These are phyloP conservation scores for Montipora capricornis DNA, from an alignment of 64 coral and sea anemone species.

Conservation along the genomic window DNA sequence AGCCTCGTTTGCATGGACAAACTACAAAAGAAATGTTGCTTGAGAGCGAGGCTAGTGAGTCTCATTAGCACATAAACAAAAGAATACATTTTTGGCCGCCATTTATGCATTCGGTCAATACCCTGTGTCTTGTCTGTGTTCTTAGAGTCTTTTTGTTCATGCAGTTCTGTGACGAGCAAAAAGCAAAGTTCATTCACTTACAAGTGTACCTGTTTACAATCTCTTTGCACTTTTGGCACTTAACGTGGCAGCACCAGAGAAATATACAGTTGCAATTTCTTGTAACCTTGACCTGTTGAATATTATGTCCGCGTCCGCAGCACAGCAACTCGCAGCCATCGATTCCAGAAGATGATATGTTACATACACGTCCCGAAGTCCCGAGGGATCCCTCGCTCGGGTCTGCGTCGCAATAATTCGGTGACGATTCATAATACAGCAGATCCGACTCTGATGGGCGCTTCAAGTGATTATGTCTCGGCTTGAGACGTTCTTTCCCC, in stretches of 20 bases:
- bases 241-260: slow-evolving; percentile 96
- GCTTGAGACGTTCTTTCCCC: slow-evolving; percentile 85
- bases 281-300: slow-evolving; percentile 81
- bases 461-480: slow-evolving; percentile 66
- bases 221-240: slow-evolving; percentile 89
- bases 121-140: neutral
- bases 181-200: slow-evolving; percentile 60
- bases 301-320: slow-evolving; percentile 96
- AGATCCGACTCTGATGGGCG: slow-evolving; percentile 80
- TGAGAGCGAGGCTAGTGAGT: too few relatives aligned
- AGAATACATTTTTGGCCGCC: too few relatives aligned
- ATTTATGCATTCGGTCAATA: neutral
- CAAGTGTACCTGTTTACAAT: slow-evolving; percentile 92
- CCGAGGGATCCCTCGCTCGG: slow-evolving; percentile 66
- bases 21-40: too few relatives aligned
- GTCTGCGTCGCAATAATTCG: slow-evolving; percentile 89
- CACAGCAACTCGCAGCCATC: slow-evolving; percentile 93
- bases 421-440: slow-evolving; percentile 85
- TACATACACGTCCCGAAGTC: slow-evolving; percentile 83
- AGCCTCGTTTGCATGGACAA: too few relatives aligned
- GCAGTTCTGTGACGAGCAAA: neutral
- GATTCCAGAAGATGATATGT: slow-evolving; percentile 86
- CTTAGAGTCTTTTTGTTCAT: neutral
- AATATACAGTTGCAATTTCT: slow-evolving; percentile 95
- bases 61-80: too few relatives aligned